Conservation (phyloP, 1,140 invertebrate genomes). For the Geopemphigus sp. region DNA sequence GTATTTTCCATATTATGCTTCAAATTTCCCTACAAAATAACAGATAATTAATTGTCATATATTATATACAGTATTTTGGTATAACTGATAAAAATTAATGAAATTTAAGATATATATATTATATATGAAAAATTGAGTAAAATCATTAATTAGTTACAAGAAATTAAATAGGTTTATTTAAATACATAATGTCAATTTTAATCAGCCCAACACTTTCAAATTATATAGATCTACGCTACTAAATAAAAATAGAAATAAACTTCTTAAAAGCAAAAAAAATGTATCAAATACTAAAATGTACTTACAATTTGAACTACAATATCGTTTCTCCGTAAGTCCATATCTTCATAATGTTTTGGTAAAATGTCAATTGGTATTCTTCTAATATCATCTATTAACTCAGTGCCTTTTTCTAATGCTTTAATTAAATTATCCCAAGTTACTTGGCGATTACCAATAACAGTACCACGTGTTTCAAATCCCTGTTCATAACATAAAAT, state of each 20-base stretch:
- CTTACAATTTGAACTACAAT: constrained; percentile 4
- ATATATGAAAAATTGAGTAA: neutral
- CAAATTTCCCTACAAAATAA: neutral
- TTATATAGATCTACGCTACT: neutral
- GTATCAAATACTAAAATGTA: neutral
- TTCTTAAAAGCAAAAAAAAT: neutral
- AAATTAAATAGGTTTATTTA: too few species aligned
- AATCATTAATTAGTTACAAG: too few species aligned
- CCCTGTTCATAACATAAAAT: constrained; percentile 62
- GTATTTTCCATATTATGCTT: neutral
- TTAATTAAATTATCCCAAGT: constrained; percentile 82
- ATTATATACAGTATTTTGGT: too few species aligned
- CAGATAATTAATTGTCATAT: neutral
- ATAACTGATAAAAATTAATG: too few species aligned
- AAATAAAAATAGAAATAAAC: neutral
- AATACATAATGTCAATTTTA: too few species aligned
- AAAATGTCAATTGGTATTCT: constrained; percentile 30
- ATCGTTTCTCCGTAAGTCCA: constrained; percentile 9
- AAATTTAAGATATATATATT: too few species aligned
- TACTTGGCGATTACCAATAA: constrained; percentile 71
- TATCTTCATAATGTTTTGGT: constrained; percentile 28
- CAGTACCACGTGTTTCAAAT: constrained; percentile 85
- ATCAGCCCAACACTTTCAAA: neutral
- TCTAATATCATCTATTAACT: constrained; percentile 39
- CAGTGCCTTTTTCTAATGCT: constrained; percentile 71